Evolutionary conservation across 2,113 vertebrate species (phyloP), one percentile per base, ranked within the genome.

Genomic region (Meleagris gallopavo): DNA sequence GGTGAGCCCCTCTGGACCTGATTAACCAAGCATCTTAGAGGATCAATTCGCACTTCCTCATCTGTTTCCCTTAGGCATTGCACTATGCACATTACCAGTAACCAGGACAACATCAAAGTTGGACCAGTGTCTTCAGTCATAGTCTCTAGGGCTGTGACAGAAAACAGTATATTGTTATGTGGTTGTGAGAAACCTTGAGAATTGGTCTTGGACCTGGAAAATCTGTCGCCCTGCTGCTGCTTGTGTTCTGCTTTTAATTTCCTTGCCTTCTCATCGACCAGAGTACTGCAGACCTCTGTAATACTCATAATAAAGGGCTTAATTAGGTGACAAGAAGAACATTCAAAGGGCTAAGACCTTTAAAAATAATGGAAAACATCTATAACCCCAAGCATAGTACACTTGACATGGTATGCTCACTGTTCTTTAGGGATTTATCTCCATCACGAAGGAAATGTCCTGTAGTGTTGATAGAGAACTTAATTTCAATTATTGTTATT

Each of bases 401-500:
- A 46, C 27, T 13, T 43, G 62, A 65, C 52, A 54, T 16, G 27
- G 27, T 54, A 29, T 25, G 13, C 90, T 75, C 45, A 34, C 78
- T 36, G 50, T n/a, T 94, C 86, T 86, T 74, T 29, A 1, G 60
- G 89, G 94, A 88, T 67, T 83, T 65, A 20, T 83, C 91, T 95
- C 88, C 89, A 52, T 70, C 85, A 87, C 78, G 90, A 79, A 89
- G 75, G 89, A 94, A 91, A 92, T 13, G 64, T 95, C 74, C 78
- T 83, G 54, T 88, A 78, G 89, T 94, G 89, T 89, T 89, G 78
- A 93, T 91, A 94, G 87, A 89, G 91, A 85, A 89, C 89, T 96
- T 94, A 85, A 96, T 97, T 97, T 95, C 67, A 80, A 34, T 91
- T 91, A 95, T 78, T 75, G 66, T 94, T 90, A 94, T 95, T 93